phyloP scores from a whole-genome alignment of 35 echinoderm and acorn worm genomes.

The Heliocidaris tuberculata region DNA sequence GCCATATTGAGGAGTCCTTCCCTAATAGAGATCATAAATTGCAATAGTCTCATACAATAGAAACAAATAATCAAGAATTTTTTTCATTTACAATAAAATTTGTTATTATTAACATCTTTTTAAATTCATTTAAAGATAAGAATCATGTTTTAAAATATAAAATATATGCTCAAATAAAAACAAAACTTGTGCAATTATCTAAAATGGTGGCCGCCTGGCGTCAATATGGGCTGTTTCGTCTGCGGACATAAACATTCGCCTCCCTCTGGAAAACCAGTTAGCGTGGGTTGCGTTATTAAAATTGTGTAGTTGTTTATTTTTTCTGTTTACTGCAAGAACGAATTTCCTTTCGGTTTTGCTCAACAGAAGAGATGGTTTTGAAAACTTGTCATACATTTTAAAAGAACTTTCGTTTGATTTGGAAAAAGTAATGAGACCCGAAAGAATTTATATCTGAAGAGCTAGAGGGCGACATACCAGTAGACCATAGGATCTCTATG shows the following conservation, averaged over 20 bases:
- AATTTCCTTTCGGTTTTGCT: background rate
- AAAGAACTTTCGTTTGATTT: background rate
- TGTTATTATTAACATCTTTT: background rate
- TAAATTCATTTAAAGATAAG: background rate
- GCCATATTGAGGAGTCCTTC: background rate
- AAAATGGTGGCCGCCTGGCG: slow-evolving; percentile 28
- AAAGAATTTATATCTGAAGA: too few relatives aligned
- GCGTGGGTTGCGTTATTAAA: too few relatives aligned
- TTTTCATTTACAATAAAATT: background rate
- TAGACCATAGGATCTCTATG: too few relatives aligned
- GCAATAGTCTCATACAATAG: background rate
- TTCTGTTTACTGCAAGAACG: background rate
- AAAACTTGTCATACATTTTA: background rate
- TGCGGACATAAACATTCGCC: slow-evolving; percentile 35
- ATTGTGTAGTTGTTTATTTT: background rate
- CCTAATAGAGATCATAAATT: background rate
- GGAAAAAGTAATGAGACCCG: background rate
- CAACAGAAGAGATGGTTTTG: background rate
- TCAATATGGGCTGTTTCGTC: slow-evolving; percentile 12
- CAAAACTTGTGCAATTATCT: background rate
- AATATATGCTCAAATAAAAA: background rate
- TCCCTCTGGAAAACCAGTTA: slow-evolving; percentile 14
- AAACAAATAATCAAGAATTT: background rate
- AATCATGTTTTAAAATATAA: background rate
- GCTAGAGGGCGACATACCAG: too few relatives aligned